Conservation (phyloP, 2,113 vertebrate species). For the Pitta sordida region DNA sequence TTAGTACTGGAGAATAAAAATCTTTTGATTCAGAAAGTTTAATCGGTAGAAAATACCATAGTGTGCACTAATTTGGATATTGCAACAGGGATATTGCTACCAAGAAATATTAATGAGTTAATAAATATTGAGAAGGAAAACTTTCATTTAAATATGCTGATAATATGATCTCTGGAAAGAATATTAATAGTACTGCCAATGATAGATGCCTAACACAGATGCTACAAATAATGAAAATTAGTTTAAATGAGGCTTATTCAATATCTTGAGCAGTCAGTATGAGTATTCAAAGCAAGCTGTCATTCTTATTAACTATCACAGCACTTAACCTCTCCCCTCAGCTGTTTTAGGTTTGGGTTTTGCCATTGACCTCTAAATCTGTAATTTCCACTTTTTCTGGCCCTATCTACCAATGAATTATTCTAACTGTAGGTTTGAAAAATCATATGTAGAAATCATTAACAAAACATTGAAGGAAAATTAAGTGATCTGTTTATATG, state of each 20-base stretch:
- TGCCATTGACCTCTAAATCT: background rate
- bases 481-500: background rate
- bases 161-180: constrained; percentile 25
- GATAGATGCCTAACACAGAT: constrained; percentile 21
- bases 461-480: background rate
- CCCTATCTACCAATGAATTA: background rate
- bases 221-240: constrained; percentile 40
- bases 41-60: constrained; percentile 39
- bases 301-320: constrained; percentile 47
- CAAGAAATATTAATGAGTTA: constrained; percentile 59
- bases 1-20: background rate
- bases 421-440: background rate
- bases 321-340: constrained; percentile 45
- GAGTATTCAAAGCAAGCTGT: constrained; percentile 53
- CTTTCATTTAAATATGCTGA: constrained; percentile 44
- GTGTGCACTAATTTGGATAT: constrained; percentile 50
- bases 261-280: constrained; percentile 22
- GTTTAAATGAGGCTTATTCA: constrained; percentile 54
- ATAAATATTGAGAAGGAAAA: constrained; percentile 62
- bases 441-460: background rate
- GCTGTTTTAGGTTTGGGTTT: constrained; percentile 9
- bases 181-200: constrained; percentile 23
- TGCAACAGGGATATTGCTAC: constrained; percentile 32
- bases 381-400: background rate
- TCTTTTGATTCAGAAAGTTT: background rate